phyloP scores from a whole-genome alignment of 1,140 invertebrate species.

The Danaus plexippus region DNA sequence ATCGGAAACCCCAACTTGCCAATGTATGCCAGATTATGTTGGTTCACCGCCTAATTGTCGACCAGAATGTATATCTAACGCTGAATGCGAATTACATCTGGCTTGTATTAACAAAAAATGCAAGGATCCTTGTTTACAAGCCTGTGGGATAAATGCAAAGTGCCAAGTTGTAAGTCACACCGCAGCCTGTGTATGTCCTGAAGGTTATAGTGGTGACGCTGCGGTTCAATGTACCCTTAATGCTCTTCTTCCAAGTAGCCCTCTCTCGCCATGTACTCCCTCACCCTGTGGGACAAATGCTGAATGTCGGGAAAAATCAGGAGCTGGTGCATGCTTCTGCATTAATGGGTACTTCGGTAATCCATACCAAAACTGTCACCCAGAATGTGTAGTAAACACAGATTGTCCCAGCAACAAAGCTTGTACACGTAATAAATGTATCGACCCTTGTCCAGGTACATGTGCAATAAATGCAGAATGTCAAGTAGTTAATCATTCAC shows the following conservation, averaged over 20 bases:
- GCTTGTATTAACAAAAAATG: conserved; percentile 83
- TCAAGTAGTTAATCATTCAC: conserved; percentile 82
- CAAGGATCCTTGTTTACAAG: conserved; percentile 80
- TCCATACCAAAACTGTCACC: conserved; percentile 70
- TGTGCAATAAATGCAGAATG: conserved; percentile 84
- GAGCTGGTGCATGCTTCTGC: conserved; percentile 73
- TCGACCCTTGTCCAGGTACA: conserved; percentile 79
- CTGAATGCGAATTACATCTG: conserved; percentile 80
- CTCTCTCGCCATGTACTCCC: conserved; percentile 69
- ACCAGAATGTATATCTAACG: conserved; percentile 80
- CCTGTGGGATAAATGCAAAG: conserved; percentile 80
- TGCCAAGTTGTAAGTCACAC: conserved; percentile 79
- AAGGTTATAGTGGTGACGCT: conserved; percentile 74
- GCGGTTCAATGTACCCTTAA: conserved; percentile 68
- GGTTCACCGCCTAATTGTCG: conserved; percentile 80
- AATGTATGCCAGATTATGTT: conserved; percentile 77
- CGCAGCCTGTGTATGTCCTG: conserved; percentile 77
- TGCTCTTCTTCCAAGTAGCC: conserved; percentile 33
- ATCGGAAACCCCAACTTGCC: conserved; percentile 74
- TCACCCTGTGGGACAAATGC: conserved; percentile 76
- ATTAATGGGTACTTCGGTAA: conserved; percentile 72
- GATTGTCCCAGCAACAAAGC: conserved; percentile 78
- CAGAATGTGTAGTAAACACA: conserved; percentile 70
- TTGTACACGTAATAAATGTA: conserved; percentile 80
- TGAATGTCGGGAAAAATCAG: conserved; percentile 72